Conservation (phyloP, 2,113 vertebrate species). For the Amblyopsis rosae region DNA sequence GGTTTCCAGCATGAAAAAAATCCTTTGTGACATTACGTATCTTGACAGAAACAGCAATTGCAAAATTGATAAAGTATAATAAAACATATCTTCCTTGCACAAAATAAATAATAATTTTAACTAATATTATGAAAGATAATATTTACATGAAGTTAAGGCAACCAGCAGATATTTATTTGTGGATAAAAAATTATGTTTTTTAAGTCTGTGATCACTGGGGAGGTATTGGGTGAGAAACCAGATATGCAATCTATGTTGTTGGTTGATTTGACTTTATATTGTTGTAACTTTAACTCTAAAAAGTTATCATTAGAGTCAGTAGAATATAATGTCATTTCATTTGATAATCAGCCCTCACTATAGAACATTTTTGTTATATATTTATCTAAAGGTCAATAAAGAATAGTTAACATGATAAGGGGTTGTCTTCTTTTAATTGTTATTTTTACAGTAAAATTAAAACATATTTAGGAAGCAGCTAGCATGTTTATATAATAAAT, state of each 20-base stretch:
- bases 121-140: slow-evolving; percentile 19
- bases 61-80: slow-evolving; percentile 18
- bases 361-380: slow-evolving; percentile 46
- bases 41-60: slow-evolving; percentile 33
- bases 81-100: slow-evolving; percentile 22
- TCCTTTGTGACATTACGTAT: slow-evolving; percentile 13
- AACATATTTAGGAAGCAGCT: too few relatives aligned
- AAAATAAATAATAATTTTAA: slow-evolving; percentile 19
- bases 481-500: too few relatives aligned
- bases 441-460: too few relatives aligned
- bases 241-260: slow-evolving; percentile 66
- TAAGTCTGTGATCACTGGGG: slow-evolving; percentile 41
- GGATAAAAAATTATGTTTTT: slow-evolving; percentile 53
- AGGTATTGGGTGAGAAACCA: slow-evolving; percentile 41
- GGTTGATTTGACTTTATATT: slow-evolving; percentile 30
- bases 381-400: slow-evolving; percentile 68
- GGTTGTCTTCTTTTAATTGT: slow-evolving; percentile 1
- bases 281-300: slow-evolving; percentile 1
- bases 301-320: slow-evolving; percentile 46
- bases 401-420: slow-evolving; percentile 44
- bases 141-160: slow-evolving; percentile 26
- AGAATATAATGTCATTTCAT: slow-evolving; percentile 41
- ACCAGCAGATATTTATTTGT: slow-evolving; percentile 45
- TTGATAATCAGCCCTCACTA: slow-evolving; percentile 52
- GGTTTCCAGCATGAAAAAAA: slow-evolving; percentile 45